A percentile compares a stretch with the other conserved stretches of the same genome.
Evolutionary conservation across 2,113 vertebrate genomes (phyloP).

Genomic region (Scopus umbretta): DNA sequence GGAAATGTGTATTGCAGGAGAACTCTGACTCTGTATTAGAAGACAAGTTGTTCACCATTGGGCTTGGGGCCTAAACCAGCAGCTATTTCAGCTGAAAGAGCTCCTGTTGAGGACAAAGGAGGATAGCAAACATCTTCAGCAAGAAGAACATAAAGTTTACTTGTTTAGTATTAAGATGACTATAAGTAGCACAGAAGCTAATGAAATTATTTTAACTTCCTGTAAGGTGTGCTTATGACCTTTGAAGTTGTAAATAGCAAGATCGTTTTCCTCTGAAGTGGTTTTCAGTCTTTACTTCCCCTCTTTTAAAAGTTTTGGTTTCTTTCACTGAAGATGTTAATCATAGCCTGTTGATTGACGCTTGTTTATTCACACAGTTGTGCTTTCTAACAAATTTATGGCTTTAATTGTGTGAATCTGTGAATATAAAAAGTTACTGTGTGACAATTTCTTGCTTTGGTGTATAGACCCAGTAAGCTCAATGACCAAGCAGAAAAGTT

Average conservation of each 20-base stretch:
- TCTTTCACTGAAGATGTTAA: neutral
- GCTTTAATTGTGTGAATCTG: neutral
- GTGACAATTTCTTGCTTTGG: neutral
- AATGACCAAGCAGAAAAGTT: neutral
- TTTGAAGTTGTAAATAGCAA: neutral
- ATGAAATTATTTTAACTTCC: neutral
- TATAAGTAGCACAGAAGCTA: neutral
- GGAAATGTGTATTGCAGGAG: neutral
- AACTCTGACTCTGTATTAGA: neutral
- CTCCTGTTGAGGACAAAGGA: neutral
- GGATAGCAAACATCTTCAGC: neutral
- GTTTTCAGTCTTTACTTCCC: neutral
- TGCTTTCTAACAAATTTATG: neutral
- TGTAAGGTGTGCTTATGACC: neutral
- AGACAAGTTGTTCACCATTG: neutral
- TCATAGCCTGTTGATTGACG: neutral
- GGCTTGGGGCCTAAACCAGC: neutral
- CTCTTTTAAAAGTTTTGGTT: neutral
- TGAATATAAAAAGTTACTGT: neutral
- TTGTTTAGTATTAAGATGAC: neutral
- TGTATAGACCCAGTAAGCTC: neutral
- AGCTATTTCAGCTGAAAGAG: neutral
- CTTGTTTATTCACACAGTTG: neutral
- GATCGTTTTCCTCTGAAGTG: neutral
- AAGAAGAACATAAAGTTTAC: neutral